Evolutionary conservation across 2,797 vertebrate species (phyloP).

Genomic region (Iguana delicatissima): DNA sequence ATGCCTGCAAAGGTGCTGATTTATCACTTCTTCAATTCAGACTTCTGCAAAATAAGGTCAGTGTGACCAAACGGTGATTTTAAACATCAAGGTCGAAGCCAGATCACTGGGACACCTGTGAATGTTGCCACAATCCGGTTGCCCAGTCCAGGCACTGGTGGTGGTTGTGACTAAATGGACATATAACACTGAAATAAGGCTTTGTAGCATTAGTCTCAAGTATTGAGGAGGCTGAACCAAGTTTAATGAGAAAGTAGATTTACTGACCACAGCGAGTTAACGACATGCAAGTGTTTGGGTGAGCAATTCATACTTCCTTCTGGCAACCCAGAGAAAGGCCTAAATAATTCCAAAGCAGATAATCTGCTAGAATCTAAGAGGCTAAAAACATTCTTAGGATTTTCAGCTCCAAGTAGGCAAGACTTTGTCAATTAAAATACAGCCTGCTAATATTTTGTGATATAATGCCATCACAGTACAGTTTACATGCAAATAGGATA

Average conservation of each 20-base stretch:
- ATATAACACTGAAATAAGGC: not conserved
- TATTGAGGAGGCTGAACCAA: not conserved
- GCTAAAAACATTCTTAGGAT: not conserved
- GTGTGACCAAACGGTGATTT: not conserved
- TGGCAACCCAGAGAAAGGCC: not conserved
- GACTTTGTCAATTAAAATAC: not conserved
- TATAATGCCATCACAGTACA: not conserved
- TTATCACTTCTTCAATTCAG: not conserved
- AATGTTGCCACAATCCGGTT: not conserved
- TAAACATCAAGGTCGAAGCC: not conserved
- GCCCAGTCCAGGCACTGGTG: not conserved
- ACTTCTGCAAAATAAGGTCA: not conserved
- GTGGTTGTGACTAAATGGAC: not conserved
- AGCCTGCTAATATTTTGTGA: not conserved
- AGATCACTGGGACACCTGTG: not conserved
- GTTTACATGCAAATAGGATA: not conserved
- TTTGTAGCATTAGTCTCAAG: not conserved
- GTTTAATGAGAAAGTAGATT: not conserved
- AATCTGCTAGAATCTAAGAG: not conserved
- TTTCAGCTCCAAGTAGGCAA: not conserved
- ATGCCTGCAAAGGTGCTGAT: too few relatives aligned
- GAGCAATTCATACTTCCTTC: not conserved
- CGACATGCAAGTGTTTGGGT: not conserved
- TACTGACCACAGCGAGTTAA: not conserved
- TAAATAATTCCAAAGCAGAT: not conserved